A percentile compares a stretch with the other conserved stretches of the same genome.
Conservation (phyloP, 92 coral and sea anemone species). For the Parazoanthus darwini region DNA sequence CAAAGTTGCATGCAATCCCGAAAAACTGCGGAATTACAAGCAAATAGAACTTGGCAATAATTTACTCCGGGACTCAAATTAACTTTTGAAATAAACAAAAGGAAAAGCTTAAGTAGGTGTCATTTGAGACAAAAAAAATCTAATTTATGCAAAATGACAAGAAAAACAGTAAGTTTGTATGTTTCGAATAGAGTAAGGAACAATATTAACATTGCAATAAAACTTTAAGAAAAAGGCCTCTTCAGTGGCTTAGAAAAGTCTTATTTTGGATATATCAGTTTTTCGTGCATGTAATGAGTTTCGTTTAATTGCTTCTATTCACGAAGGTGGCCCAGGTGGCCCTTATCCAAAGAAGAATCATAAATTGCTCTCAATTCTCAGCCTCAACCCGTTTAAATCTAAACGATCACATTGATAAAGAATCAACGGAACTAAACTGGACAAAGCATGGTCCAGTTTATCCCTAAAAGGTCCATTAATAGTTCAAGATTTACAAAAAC, state of each 20-base stretch:
- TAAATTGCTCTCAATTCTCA: background rate
- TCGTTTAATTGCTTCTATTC: conserved; percentile 14
- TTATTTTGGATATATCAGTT: background rate
- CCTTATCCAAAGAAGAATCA: background rate
- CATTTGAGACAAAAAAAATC: background rate
- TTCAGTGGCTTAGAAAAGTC: background rate
- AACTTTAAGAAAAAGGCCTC: background rate
- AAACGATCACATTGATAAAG: background rate
- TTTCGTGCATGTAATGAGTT: background rate
- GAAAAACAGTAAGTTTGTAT: background rate
- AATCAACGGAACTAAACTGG: background rate
- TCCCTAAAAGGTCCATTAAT: background rate
- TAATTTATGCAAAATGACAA: background rate
- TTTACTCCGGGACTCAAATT: background rate
- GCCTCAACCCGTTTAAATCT: no score
- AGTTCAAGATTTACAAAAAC: no score
- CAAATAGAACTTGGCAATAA: background rate
- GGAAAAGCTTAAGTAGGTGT: background rate
- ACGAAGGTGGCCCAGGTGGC: background rate
- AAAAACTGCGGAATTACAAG: background rate
- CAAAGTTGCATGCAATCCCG: background rate
- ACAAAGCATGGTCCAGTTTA: background rate
- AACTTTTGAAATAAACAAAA: background rate
- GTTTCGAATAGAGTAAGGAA: background rate
- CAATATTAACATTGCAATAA: background rate